phyloP scores from a whole-genome alignment of 2,888 invertebrate genomes.

The Oscheius sp. region DNA sequence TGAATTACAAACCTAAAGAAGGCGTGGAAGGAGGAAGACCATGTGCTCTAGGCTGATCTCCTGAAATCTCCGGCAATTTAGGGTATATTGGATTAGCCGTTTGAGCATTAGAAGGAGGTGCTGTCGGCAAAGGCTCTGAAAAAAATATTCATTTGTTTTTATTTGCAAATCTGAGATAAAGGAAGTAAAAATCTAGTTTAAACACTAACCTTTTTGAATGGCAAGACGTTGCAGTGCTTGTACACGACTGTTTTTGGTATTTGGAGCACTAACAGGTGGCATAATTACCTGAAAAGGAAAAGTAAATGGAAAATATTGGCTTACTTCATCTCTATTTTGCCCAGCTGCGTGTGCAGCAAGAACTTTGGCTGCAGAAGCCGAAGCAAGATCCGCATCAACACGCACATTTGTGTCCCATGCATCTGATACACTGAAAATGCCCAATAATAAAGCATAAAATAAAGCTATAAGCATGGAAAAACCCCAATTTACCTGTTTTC shows the following conservation, averaged over 20 bases:
- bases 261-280: constrained; percentile 63
- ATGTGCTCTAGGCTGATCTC: constrained; percentile 42
- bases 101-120: constrained; percentile 36
- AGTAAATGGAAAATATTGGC: neutral
- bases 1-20: constrained; percentile 35
- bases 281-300: constrained; percentile 51
- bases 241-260: constrained; percentile 62
- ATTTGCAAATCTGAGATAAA: neutral
- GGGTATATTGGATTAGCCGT: constrained; percentile 52
- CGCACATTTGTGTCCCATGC: constrained; percentile 67
- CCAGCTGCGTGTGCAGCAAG: constrained; percentile 63
- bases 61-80: constrained; percentile 51
- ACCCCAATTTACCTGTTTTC: constrained; percentile 60
- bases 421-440: constrained; percentile 65
- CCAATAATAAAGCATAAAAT: neutral
- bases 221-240: constrained; percentile 67
- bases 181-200: neutral
- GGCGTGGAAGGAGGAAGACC: constrained; percentile 39
- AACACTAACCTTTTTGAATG: constrained; percentile 59
- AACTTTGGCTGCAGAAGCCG: constrained; percentile 63
- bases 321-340: constrained; percentile 44
- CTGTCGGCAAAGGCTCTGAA: constrained; percentile 50
- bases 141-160: neutral
- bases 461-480: neutral
- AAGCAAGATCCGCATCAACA: constrained; percentile 61